Conservation (phyloP, 2,797 vertebrate species). For the Melanotaenia maccullochi region DNA sequence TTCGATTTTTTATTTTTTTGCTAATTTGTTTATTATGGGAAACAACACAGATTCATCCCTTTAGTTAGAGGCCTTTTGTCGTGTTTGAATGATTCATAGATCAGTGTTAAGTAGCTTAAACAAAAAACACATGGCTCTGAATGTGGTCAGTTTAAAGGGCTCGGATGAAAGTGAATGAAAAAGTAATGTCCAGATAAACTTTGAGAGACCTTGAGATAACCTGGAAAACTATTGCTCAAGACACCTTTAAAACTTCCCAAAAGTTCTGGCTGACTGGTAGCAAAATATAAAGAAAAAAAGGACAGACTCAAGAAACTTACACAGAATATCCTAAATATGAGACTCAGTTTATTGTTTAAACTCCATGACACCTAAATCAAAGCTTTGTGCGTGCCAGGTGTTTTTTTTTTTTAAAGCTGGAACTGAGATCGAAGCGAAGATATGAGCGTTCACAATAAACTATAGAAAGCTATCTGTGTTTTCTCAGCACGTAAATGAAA, state of each 20-base stretch:
- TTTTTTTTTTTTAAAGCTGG: constrained; percentile 25
- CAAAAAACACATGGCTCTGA: too few species aligned
- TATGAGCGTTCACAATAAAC: constrained; percentile 45
- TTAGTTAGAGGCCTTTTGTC: not conserved
- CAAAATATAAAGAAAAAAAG: not conserved
- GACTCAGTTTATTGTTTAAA: not conserved
- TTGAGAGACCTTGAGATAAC: not conserved
- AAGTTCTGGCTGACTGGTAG: not conserved
- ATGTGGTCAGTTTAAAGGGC: not conserved
- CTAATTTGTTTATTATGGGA: not conserved
- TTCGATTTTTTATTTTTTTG: too few species aligned
- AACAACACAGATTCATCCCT: not conserved
- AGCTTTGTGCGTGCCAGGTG: not conserved
- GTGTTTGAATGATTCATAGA: not conserved
- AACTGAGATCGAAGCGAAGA: constrained; percentile 28
- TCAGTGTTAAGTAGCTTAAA: not conserved
- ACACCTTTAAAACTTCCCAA: too few species aligned
- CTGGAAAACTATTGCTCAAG: not conserved
- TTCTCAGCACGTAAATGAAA: constrained; percentile 60
- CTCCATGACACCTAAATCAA: not conserved
- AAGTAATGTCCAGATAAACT: not conserved
- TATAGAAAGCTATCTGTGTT: constrained; percentile 59
- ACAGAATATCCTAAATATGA: not conserved
- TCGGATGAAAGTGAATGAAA: not conserved
- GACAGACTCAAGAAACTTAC: not conserved